Conservation (phyloP, 2,888 invertebrate genomes). For the Dexiosoma caninum region DNA sequence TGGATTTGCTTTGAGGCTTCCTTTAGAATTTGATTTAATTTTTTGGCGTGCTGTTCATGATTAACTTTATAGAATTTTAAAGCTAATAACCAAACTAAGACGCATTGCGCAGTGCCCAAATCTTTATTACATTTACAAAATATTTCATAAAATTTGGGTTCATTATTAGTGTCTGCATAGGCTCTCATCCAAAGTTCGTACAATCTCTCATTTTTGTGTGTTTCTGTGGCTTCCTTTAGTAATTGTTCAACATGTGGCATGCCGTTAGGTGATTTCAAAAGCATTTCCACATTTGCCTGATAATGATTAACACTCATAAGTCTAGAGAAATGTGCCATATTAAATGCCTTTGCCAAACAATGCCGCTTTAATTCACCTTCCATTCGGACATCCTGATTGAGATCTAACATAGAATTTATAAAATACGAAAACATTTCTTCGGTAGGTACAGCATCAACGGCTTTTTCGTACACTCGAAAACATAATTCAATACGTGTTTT, state of each 20-base stretch:
- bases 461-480: constrained; percentile 78
- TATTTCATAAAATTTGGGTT: constrained; percentile 76
- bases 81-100: constrained; percentile 71
- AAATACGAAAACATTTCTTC: constrained; percentile 80
- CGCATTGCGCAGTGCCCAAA: constrained; percentile 65
- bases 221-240: constrained; percentile 78
- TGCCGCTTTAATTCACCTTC: constrained; percentile 79
- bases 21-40: constrained; percentile 69
- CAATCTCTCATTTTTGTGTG: constrained; percentile 75
- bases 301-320: constrained; percentile 79
- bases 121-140: constrained; percentile 75
- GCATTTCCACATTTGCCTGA: constrained; percentile 76
- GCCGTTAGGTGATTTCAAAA: constrained; percentile 68
- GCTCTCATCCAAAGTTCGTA: constrained; percentile 79
- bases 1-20: constrained; percentile 69
- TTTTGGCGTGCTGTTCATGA: constrained; percentile 67
- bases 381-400: constrained; percentile 78
- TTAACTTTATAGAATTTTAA: constrained; percentile 72
- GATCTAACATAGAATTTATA: constrained; percentile 80
- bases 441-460: constrained; percentile 45
- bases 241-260: constrained; percentile 66
- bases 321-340: constrained; percentile 78
- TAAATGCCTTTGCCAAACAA: constrained; percentile 79
- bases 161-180: constrained; percentile 76
- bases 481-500: constrained; percentile 78